These are phyloP conservation scores for Oenanthe melanoleuca DNA, from an alignment of 2,113 vertebrate genomes.

Conservation along the genomic window DNA sequence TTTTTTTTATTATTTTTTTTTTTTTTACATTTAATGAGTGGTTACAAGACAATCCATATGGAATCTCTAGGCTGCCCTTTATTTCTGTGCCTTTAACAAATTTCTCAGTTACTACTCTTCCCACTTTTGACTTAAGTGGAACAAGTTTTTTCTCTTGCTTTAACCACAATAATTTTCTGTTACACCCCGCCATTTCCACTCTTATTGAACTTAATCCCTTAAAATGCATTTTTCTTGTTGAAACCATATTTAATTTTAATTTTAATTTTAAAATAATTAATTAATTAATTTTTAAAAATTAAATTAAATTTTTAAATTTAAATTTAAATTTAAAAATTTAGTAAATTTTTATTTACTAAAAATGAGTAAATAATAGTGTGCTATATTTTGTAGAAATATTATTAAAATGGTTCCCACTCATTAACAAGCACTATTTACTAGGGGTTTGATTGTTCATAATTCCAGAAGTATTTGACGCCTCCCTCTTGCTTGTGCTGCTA, in stretches of 20 bases:
- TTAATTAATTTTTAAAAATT: too few species aligned
- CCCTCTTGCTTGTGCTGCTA: background rate
- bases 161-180: background rate
- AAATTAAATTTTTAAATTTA: too few species aligned
- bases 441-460: background rate
- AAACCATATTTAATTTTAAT: background rate
- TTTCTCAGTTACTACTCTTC: background rate
- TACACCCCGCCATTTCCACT: background rate
- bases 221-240: background rate
- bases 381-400: background rate
- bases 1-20: background rate
- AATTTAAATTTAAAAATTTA: too few species aligned
- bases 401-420: background rate
- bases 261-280: too few species aligned
- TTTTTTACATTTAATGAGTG: background rate
- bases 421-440: background rate
- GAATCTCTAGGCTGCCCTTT: background rate
- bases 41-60: rapidly evolving
- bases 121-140: background rate
- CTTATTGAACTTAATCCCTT: background rate
- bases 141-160: background rate
- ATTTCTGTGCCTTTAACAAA: background rate
- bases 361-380: background rate
- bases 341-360: too few species aligned
- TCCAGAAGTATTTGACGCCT: background rate